These are phyloP conservation scores for Thomomys bottae DNA, from an alignment of 2,113 vertebrate genomes.

Conservation along the genomic window DNA sequence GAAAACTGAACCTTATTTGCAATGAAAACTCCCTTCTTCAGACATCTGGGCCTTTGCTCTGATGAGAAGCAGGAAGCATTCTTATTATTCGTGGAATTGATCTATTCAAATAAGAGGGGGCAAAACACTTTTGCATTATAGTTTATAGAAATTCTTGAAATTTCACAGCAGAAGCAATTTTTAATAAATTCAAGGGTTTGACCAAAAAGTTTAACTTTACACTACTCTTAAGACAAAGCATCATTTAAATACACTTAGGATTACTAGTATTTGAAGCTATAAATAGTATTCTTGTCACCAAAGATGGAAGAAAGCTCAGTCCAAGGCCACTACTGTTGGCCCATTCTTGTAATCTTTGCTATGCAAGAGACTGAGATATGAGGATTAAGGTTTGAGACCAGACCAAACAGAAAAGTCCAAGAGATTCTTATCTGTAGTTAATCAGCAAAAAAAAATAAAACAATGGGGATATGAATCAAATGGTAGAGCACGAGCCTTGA, in stretches of 20 bases:
- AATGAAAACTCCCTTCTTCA: conserved; percentile 55
- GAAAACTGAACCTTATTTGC: conserved; percentile 63
- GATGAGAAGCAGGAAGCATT: conserved; percentile 47
- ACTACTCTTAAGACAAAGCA: background rate
- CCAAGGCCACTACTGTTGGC: too few relatives aligned
- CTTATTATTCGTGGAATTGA: conserved; percentile 64
- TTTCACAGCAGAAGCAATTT: conserved; percentile 14
- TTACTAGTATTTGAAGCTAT: conserved; percentile 19
- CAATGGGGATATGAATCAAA: too few relatives aligned
- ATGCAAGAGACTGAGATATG: too few relatives aligned
- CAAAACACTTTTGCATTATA: conserved; percentile 8
- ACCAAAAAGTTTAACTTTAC: conserved; percentile 19
- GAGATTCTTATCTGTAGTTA: too few relatives aligned
- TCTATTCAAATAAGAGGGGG: conserved; percentile 52
- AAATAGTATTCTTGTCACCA: background rate
- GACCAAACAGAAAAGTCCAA: too few relatives aligned
- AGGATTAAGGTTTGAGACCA: too few relatives aligned
- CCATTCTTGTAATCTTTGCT: too few relatives aligned
- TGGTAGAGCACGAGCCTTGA: too few relatives aligned
- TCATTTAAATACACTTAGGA: background rate
- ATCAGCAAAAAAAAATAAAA: too few relatives aligned
- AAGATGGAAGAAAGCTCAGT: background rate
- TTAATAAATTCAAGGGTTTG: conserved; percentile 39
- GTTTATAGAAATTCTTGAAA: conserved; percentile 49
- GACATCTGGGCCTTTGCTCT: conserved; percentile 60